Percentiles rank a stretch among this genome's conserved stretches.
These are phyloP conservation scores for Pangasius sanitwongsei DNA, from an alignment of 2,797 vertebrate species.

Conservation along the genomic window DNA sequence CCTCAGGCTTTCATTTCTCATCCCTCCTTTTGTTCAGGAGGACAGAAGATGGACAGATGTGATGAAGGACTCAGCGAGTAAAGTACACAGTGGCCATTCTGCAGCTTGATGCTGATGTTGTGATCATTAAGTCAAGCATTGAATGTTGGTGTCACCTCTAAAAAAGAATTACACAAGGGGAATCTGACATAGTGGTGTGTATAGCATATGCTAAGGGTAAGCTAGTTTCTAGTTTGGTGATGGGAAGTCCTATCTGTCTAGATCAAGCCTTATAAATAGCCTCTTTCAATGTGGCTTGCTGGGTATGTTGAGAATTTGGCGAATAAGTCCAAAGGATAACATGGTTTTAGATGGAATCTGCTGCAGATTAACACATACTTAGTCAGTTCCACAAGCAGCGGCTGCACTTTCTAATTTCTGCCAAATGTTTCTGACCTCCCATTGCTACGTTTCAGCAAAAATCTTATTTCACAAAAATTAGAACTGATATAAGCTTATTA, in stretches of 20 bases:
- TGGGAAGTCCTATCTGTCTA: constrained; percentile 5
- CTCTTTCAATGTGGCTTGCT: constrained; percentile 11
- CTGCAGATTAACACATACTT: constrained; percentile 41
- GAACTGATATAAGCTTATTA: background rate
- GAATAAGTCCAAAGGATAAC: constrained; percentile 7
- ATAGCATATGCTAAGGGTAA: constrained; percentile 13
- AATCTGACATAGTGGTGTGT: constrained; percentile 2
- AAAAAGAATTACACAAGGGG: constrained; percentile 13
- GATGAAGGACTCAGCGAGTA: constrained; percentile 24
- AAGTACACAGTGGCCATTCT: constrained; percentile 16
- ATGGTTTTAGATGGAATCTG: constrained; percentile 25
- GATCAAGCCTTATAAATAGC: background rate
- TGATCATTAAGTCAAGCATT: constrained; percentile 25
- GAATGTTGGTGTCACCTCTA: constrained; percentile 13
- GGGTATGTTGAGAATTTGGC: constrained; percentile 26
- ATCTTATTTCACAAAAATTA: background rate
- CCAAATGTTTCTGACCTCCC: background rate
- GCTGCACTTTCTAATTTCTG: background rate
- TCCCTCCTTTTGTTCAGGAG: constrained; percentile 44
- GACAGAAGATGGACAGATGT: constrained; percentile 46
- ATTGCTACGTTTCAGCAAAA: background rate
- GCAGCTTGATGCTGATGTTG: constrained; percentile 26
- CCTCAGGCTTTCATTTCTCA: constrained; percentile 47
- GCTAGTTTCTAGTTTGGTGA: background rate
- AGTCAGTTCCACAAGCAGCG: background rate